Percentiles rank a stretch among this genome's conserved stretches.
phyloP scores from a whole-genome alignment of 2,113 vertebrate species.

The Cariama cristata region DNA sequence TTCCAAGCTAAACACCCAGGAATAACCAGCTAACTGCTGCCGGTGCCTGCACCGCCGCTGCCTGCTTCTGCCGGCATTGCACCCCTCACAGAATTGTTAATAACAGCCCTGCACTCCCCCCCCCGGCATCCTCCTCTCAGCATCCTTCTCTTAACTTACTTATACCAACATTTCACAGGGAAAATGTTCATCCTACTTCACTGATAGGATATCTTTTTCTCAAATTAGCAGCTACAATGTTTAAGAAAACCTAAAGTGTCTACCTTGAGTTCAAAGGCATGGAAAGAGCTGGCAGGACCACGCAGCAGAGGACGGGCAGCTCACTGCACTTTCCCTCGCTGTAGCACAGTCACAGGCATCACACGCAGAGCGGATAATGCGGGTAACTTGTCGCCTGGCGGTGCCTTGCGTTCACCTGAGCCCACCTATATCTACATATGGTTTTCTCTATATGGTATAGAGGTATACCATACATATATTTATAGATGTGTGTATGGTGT shows the following conservation, averaged over 20 bases:
- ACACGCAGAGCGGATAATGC: rapidly evolving
- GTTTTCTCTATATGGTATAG: not conserved
- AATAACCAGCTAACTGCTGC: not conserved
- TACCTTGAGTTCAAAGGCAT: not conserved
- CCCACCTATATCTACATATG: not conserved
- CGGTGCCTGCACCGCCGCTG: not conserved
- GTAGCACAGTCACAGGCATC: not conserved
- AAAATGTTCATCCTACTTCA: not conserved
- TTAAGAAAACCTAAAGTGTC: not conserved
- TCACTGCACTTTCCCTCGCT: not conserved
- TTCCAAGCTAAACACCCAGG: not conserved
- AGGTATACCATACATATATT: not conserved
- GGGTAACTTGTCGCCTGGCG: rapidly evolving
- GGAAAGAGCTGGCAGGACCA: not conserved
- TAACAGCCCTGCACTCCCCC: not conserved
- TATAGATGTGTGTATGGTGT: too few relatives aligned
- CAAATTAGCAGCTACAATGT: not conserved
- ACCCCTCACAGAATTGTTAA: not conserved
- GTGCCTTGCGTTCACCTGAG: not conserved
- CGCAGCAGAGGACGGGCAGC: not conserved
- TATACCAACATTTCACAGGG: not conserved
- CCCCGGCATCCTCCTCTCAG: not conserved
- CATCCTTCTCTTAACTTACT: not conserved
- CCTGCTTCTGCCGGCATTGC: not conserved
- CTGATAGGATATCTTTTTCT: not conserved